phyloP scores from a whole-genome alignment of 2,888 invertebrate genomes.

The Tetranychus piercei region DNA sequence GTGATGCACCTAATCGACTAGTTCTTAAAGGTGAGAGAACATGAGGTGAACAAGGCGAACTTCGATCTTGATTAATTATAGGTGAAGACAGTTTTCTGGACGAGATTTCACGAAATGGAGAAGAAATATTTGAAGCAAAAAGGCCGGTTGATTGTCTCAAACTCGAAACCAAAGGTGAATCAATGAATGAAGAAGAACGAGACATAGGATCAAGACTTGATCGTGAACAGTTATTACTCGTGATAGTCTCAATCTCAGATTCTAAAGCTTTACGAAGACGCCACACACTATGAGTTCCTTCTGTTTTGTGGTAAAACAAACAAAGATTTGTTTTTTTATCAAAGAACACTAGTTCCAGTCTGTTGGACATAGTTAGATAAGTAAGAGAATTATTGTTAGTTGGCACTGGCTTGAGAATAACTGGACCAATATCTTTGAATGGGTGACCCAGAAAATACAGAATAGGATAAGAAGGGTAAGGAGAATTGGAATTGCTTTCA shows the following conservation, averaged over 20 bases:
- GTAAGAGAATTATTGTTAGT: constrained; percentile 28
- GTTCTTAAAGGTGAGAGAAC: constrained; percentile 17
- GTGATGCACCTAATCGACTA: constrained; percentile 17
- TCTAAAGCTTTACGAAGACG: constrained; percentile 45
- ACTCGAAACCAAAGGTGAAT: constrained; percentile 12
- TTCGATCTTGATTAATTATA: background rate
- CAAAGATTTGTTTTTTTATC: constrained; percentile 58
- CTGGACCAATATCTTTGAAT: constrained; percentile 70
- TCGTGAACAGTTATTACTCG: background rate
- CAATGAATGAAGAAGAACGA: background rate
- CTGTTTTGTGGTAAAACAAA: constrained; percentile 55
- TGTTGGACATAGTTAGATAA: constrained; percentile 41
- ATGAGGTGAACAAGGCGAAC: constrained; percentile 12
- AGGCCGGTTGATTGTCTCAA: constrained; percentile 13
- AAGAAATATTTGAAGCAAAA: background rate
- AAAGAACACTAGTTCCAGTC: constrained; percentile 47
- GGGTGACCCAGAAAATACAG: constrained; percentile 74
- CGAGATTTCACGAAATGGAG: constrained; percentile 16
- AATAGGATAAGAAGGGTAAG: constrained; percentile 42
- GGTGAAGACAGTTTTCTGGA: background rate
- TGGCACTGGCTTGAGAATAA: constrained; percentile 36
- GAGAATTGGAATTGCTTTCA: constrained; percentile 1
- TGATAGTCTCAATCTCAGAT: constrained; percentile 12
- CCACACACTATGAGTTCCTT: constrained; percentile 62
- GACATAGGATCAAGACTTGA: background rate